phyloP scores from a whole-genome alignment of 2,797 vertebrate genomes.

The Amazona ochrocephala region DNA sequence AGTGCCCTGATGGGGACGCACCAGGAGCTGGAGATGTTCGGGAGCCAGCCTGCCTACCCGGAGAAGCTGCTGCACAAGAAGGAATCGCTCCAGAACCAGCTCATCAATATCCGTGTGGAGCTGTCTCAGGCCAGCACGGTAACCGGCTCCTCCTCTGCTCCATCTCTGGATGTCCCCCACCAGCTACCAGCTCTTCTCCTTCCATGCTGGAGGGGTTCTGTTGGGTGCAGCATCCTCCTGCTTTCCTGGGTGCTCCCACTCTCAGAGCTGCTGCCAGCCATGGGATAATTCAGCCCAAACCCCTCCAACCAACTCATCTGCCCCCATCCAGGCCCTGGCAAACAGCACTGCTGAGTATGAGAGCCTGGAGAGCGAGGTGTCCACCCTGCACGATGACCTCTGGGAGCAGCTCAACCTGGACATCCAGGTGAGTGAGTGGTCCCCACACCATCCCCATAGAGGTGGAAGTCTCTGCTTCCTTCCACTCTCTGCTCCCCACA shows the following conservation, averaged over 20 bases:
- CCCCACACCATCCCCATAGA: not conserved
- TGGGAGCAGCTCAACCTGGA: constrained; percentile 96
- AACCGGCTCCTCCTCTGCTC: not conserved
- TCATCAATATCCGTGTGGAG: constrained; percentile 94
- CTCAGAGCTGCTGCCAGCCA: not conserved
- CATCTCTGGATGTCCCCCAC: not conserved
- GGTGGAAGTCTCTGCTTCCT: not conserved
- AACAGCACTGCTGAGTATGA: constrained; percentile 90
- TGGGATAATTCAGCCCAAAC: not conserved
- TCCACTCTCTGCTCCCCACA: not conserved
- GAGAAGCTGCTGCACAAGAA: constrained; percentile 93
- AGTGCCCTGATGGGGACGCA: constrained; percentile 92
- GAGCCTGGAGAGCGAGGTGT: constrained; percentile 90
- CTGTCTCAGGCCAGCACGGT: constrained; percentile 95
- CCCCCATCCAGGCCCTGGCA: constrained; percentile 82
- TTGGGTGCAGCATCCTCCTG: not conserved
- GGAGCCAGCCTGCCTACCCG: constrained; percentile 83
- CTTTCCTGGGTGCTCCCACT: rapidly evolving
- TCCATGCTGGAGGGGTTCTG: rapidly evolving
- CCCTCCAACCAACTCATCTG: not conserved
- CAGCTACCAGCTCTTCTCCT: not conserved
- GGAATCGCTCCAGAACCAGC: constrained; percentile 93
- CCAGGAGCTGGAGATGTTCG: constrained; percentile 94
- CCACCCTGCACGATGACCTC: constrained; percentile 90
- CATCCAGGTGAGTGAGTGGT: constrained; percentile 86